These are phyloP conservation scores for Ciconia stormi DNA, from an alignment of 2,113 vertebrate species.

Conservation along the genomic window DNA sequence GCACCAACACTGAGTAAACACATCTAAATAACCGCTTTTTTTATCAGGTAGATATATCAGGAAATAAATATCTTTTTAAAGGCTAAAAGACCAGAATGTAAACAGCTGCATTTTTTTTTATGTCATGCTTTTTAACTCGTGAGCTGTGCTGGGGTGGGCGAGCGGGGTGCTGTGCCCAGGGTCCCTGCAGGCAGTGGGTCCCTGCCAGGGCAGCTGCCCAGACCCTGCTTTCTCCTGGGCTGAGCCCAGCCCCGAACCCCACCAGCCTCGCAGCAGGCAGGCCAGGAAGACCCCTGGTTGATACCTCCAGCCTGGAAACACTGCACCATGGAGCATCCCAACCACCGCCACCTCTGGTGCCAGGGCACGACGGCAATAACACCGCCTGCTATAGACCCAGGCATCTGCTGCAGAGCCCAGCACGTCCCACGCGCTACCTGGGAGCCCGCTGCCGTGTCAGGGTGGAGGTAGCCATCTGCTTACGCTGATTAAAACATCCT, in stretches of 20 bases:
- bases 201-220: background rate
- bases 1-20: background rate
- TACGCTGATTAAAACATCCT: background rate
- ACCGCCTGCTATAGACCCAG: rapidly evolving
- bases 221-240: background rate
- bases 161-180: background rate
- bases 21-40: background rate
- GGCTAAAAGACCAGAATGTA: background rate
- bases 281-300: background rate
- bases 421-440: rapidly evolving
- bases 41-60: background rate
- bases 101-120: background rate
- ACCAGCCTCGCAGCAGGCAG: background rate
- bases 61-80: background rate
- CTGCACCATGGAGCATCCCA: background rate
- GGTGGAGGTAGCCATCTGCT: background rate
- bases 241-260: background rate
- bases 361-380: background rate
- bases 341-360: background rate
- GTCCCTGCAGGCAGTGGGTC: background rate
- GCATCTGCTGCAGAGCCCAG: background rate
- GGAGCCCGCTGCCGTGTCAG: rapidly evolving
- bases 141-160: background rate
- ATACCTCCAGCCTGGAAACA: background rate
- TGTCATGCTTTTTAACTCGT: background rate